These are phyloP conservation scores for Maconellicoccus hirsutus DNA, from an alignment of 1,140 invertebrate genomes.

Conservation along the genomic window DNA sequence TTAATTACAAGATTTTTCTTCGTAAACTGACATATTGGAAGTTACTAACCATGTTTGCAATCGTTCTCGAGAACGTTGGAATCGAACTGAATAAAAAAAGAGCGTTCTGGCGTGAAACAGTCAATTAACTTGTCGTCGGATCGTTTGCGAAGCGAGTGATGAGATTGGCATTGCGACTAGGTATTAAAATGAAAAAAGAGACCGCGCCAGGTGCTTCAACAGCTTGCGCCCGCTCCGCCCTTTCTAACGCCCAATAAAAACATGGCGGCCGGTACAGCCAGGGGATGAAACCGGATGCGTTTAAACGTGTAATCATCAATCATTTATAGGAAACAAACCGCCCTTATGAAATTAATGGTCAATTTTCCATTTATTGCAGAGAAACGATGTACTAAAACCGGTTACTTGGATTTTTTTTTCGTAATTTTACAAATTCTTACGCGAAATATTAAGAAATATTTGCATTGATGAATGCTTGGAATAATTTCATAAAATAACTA, in stretches of 20 bases:
- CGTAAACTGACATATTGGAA: background rate
- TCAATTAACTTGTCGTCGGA: conserved; percentile 20
- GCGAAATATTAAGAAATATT: no score
- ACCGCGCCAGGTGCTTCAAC: conserved; percentile 12
- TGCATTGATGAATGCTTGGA: no score
- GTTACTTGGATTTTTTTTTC: no score
- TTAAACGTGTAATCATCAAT: conserved; percentile 15
- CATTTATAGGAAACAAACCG: background rate
- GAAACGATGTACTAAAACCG: background rate
- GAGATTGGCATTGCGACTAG: conserved; percentile 14
- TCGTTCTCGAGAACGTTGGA: background rate
- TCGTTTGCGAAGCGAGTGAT: conserved; percentile 17
- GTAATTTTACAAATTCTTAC: no score
- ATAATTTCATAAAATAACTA: no score
- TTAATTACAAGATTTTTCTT: background rate
- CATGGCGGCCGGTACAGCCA: conserved; percentile 10
- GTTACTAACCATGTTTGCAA: background rate
- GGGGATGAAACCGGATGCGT: conserved; percentile 20
- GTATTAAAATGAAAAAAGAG: conserved; percentile 15
- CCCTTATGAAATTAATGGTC: background rate
- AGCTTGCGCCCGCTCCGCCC: conserved; percentile 15
- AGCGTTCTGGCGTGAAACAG: conserved; percentile 14
- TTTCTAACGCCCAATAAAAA: background rate
- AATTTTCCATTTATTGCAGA: background rate
- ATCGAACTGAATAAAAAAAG: background rate